Evolutionary conservation across 2,888 invertebrate genomes (phyloP).

Genomic region (Nomada fucata): DNA sequence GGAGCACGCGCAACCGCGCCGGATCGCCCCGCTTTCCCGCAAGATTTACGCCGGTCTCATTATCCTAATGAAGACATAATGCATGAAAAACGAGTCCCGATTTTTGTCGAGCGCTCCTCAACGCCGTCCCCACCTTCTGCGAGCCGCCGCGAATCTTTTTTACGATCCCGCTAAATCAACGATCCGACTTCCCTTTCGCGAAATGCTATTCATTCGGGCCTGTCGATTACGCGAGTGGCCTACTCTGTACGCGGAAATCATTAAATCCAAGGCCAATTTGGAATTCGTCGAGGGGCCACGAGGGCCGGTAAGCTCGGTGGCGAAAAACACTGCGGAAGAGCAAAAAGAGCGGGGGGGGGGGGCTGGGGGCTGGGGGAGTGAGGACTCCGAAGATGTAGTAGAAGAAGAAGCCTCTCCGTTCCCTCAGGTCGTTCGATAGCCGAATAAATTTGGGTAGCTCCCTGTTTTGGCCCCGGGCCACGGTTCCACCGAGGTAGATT

Average conservation of each 20-base stretch:
- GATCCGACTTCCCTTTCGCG: background rate
- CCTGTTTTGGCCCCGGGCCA: constrained; percentile 81
- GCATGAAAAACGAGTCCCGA: constrained; percentile 67
- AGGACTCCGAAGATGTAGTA: constrained; percentile 36
- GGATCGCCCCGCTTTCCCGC: constrained; percentile 53
- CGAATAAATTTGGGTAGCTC: constrained; percentile 83
- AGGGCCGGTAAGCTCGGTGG: constrained; percentile 54
- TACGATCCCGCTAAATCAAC: background rate
- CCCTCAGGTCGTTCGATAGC: constrained; percentile 73
- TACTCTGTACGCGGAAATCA: constrained; percentile 78
- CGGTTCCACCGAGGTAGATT: constrained; percentile 68
- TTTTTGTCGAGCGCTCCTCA: constrained; percentile 65
- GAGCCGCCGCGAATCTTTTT: no score
- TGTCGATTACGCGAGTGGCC: constrained; percentile 32
- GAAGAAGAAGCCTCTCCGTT: constrained; percentile 66
- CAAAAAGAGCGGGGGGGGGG: constrained; percentile 60
- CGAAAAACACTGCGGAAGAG: constrained; percentile 44
- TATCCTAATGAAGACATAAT: constrained; percentile 83
- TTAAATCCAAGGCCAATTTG: constrained; percentile 74
- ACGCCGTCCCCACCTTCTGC: no score
- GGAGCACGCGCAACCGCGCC: constrained; percentile 62
- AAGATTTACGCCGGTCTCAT: constrained; percentile 82
- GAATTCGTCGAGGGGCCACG: constrained; percentile 68
- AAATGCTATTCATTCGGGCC: background rate
- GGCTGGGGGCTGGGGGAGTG: background rate